Evolutionary conservation across 2,888 invertebrate species (phyloP), one percentile per base, ranked within the genome.

Genomic region (Megalurothrips usitatus): DNA sequence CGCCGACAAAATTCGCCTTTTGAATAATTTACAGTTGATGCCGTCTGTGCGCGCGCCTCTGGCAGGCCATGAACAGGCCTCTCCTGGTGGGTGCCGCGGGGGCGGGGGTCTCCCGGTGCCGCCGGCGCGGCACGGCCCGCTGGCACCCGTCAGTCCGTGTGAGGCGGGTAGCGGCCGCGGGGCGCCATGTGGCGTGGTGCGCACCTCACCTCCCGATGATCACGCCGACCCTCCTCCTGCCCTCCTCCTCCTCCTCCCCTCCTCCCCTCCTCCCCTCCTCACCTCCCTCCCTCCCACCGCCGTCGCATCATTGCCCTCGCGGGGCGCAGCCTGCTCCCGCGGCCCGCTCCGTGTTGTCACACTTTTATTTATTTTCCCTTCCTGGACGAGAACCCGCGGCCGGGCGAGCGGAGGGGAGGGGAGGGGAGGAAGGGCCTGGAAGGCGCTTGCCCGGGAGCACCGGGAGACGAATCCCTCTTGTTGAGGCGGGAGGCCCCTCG

Each of bases 1-100:
- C 68, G 68, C 68, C 23, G n/a, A 23, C 19, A 58, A 58, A 75
- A 75, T 75, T 75, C 26, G 68, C 26, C 68, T 26, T 26, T 23
- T 23, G 68, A 75, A 75, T 75, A 75, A 75, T 75, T 75, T 75
- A 75, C 68, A 23, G 68, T 12, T 26, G 68, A n/a, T 19, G 17
- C 19, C 58, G 58, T 58, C 58, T 58, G 19, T 58, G 58, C 19
- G 58, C 58, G 58, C 14, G 58, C 0, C 14, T 11, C 52, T 17
- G 58, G 52, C 1, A 19, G 58, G 34, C 34, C 6, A 43, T 43
- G 34, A 43, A 43, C 2, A 43, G 34, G 34, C n/a, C n/a, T n/a
- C n/a, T n/a, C 17, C 52, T 52, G 58, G 58, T 1, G 14, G 58
- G 58, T 17, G 14, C 0, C 0, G 58, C 19, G 19, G 14, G 58